These are phyloP conservation scores for Empis livida DNA, from an alignment of 2,888 invertebrate genomes.

Conservation along the genomic window DNA sequence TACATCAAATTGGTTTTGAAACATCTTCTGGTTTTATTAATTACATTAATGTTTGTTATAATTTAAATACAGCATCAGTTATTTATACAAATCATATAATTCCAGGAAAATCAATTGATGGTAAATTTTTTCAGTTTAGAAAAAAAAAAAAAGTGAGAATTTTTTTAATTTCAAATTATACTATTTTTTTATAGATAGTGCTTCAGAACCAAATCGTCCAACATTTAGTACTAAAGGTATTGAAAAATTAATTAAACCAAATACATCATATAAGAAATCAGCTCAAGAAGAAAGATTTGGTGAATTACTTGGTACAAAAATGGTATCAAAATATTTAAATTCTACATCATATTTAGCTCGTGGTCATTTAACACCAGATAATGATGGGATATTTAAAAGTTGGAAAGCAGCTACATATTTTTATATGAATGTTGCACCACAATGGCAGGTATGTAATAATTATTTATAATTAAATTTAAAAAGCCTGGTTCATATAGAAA, in stretches of 20 bases:
- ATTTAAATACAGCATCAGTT: conserved; percentile 7
- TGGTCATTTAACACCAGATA: conserved; percentile 39
- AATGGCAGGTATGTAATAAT: conserved; percentile 35
- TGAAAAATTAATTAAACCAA: conserved; percentile 14
- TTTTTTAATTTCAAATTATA: too few species aligned
- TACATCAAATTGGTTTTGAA: conserved; percentile 10
- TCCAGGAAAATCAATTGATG: conserved; percentile 7
- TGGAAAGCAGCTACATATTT: conserved; percentile 38
- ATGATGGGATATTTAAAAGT: conserved; percentile 36
- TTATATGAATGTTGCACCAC: conserved; percentile 38
- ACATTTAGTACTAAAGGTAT: conserved; percentile 23
- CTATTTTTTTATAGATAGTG: conserved; percentile 5
- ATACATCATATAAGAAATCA: conserved; percentile 22
- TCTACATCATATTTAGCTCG: conserved; percentile 28
- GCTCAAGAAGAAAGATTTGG: conserved; percentile 25
- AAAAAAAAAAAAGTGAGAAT: too few species aligned
- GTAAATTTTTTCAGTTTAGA: conserved; percentile 1
- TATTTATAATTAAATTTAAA: too few species aligned
- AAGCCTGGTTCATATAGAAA: too few species aligned
- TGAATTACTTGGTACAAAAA: conserved; percentile 20
- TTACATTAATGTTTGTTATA: conserved; percentile 10
- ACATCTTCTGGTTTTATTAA: conserved; percentile 5
- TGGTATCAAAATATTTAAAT: conserved; percentile 24
- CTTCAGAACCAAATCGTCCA: conserved; percentile 17
- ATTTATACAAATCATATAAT: conserved; percentile 9